Percentiles rank a stretch among this genome's conserved stretches.
These are phyloP conservation scores for Lamellibrachia columna DNA, from an alignment of 2,888 invertebrate species.

Conservation along the genomic window DNA sequence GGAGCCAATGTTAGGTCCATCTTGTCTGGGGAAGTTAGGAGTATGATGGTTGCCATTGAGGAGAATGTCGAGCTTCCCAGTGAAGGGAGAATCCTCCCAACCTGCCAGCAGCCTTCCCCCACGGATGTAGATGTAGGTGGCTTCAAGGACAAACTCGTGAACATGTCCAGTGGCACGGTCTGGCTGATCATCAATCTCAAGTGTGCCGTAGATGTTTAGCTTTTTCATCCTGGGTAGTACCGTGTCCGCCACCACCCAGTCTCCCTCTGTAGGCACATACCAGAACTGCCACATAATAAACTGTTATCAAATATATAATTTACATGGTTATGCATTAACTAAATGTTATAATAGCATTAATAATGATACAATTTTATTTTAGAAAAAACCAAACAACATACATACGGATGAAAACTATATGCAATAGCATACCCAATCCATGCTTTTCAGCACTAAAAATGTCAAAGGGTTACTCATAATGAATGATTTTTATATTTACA, in stretches of 20 bases:
- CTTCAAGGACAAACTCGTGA: constrained; percentile 38
- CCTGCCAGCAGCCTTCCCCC: constrained; percentile 53
- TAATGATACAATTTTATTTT: too few relatives aligned
- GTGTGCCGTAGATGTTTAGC: constrained; percentile 48
- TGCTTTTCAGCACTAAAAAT: too few relatives aligned
- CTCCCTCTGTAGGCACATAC: background rate
- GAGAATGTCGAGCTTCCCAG: constrained; percentile 38
- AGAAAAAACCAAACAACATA: too few relatives aligned
- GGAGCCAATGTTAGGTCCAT: constrained; percentile 36
- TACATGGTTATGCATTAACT: background rate
- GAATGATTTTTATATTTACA: too few relatives aligned
- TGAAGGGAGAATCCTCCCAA: constrained; percentile 51
- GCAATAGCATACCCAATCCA: too few relatives aligned
- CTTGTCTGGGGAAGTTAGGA: constrained; percentile 34
- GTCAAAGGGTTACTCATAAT: too few relatives aligned
- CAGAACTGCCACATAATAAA: background rate
- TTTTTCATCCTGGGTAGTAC: constrained; percentile 29
- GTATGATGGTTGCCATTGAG: constrained; percentile 40
- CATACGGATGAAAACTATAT: too few relatives aligned
- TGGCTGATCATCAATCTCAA: constrained; percentile 44
- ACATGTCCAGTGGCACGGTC: constrained; percentile 19
- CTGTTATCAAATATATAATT: background rate
- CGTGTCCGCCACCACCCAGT: constrained; percentile 50
- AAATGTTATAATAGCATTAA: background rate
- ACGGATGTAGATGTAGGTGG: constrained; percentile 35